Base-by-base conservation (phyloP, 2,797 vertebrate species). In the Thripadectes ignobilis region DNA sequence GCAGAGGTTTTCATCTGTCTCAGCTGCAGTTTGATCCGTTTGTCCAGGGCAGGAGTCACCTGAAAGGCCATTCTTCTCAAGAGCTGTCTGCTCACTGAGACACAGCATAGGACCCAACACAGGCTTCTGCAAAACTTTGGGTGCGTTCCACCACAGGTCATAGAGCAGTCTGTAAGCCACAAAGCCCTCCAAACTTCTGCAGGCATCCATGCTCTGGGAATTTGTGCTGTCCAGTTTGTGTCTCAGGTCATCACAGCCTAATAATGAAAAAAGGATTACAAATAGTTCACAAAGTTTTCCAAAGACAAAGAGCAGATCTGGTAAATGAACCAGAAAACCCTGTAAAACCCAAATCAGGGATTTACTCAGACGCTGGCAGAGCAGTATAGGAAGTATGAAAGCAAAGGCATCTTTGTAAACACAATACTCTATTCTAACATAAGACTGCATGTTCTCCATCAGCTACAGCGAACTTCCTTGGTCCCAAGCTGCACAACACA, bases 61-160 rank as follows among this genome's bases (percentile, higher is more conserved):
- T 34, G 58, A 41, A 63, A 65, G 1, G 9, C 27, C 66, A 21
- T 59, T 91, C 48, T 82, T 76, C 67, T 94, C 88, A 34, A 23
- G 57, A 51, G 43, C 43, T 71, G 66, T 73, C 62, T 73, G 49
- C 26, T 72, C 73, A 48, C 54, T 62, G 51, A 49, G 86, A 78
- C 27, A 45, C 4, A 10, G 81, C 51, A 36, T 77, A 79, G 30
- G 66, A 85, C 76, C 87, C 49, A 72, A 8, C 36, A 4, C 61
- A 79, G 36, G 15, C 13, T 94, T 62, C 43, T 89, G 36, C 59
- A 43, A 14, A 26, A 76, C 82, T 36, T 52, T 61, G 49, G 89
- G 88, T 54, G 84, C 52, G 26, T 96, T 97, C 99, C 99, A 99
- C 99, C 99, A 99, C 63, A 97, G 66, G 23, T 98, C 95, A 46